These are phyloP conservation scores for Hippopotamyrus pictus DNA, from an alignment of 2,797 vertebrate species.

Conservation along the genomic window DNA sequence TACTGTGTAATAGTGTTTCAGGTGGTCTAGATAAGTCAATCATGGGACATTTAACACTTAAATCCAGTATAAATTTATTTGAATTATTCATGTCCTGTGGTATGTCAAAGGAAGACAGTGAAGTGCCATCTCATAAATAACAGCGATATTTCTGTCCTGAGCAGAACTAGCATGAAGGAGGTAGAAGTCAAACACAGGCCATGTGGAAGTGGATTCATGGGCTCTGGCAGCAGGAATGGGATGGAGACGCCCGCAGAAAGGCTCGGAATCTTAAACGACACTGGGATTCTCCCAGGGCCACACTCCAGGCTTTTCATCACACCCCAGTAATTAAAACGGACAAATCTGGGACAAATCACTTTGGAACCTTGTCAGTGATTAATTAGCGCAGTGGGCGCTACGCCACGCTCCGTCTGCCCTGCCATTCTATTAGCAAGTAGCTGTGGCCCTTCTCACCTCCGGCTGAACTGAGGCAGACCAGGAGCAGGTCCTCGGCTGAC, in stretches of 20 bases:
- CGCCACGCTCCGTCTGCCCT: neutral
- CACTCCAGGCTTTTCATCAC: neutral
- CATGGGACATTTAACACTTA: neutral
- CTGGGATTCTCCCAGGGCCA: constrained; percentile 8
- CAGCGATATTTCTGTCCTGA: neutral
- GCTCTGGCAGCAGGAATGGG: constrained; percentile 25
- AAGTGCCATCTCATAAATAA: constrained; percentile 16
- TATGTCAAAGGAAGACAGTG: neutral
- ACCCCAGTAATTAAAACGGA: constrained; percentile 17
- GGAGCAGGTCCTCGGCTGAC: constrained; percentile 81
- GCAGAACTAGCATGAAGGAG: constrained; percentile 12
- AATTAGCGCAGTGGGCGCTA: constrained; percentile 12
- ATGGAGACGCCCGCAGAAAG: constrained; percentile 21
- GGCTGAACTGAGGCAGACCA: constrained; percentile 88
- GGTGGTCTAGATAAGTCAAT: neutral
- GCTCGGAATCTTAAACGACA: constrained; percentile 35
- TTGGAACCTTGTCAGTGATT: constrained; percentile 27
- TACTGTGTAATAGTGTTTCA: neutral
- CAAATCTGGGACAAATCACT: constrained; percentile 16
- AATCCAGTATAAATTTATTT: neutral
- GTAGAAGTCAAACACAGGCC: constrained; percentile 25
- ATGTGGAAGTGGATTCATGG: constrained; percentile 20
- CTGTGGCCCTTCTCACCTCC: constrained; percentile 73
- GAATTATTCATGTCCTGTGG: neutral
- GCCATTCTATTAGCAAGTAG: constrained; percentile 19